Evolutionary conservation across 1,140 invertebrate species (phyloP).

Genomic region (Zaprionus camerounensis): DNA sequence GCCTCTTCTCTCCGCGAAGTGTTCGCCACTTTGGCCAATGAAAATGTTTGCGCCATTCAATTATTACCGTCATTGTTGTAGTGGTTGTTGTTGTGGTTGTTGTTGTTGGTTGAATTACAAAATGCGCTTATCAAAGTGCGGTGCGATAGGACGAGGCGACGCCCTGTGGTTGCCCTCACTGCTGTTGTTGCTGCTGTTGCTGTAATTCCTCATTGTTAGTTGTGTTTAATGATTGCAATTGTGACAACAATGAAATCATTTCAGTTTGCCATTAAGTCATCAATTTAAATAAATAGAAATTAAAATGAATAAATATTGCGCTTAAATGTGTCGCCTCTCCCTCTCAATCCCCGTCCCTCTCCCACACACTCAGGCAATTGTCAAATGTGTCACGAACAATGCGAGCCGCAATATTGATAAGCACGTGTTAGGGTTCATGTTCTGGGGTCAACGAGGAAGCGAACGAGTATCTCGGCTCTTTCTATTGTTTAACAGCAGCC

Average conservation of each 20-base stretch:
- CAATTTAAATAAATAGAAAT: conserved; percentile 81
- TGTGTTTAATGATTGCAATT: conserved; percentile 75
- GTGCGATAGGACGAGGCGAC: conserved; percentile 3
- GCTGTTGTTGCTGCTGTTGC: conserved; percentile 7
- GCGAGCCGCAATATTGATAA: conserved; percentile 65
- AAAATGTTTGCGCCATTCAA: conserved; percentile 60
- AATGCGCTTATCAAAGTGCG: conserved; percentile 63
- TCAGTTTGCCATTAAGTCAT: conserved; percentile 73
- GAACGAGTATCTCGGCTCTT: conserved; percentile 21
- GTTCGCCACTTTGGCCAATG: conserved; percentile 52
- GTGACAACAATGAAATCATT: conserved; percentile 71
- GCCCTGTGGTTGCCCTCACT: conserved; percentile 6
- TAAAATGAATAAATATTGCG: conserved; percentile 65
- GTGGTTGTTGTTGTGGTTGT: conserved; percentile 3
- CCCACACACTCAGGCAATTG: conserved; percentile 35
- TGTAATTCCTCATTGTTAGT: conserved; percentile 50
- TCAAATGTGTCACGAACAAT: conserved; percentile 67
- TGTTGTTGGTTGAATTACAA: conserved; percentile 58
- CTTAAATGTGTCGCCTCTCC: neutral
- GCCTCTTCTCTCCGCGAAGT: neutral
- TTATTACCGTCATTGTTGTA: conserved; percentile 32
- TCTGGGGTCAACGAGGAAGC: conserved; percentile 70
- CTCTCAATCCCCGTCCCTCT: neutral
- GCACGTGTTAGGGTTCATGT: conserved; percentile 72
- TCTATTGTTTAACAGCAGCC: conserved; percentile 61